Evolutionary conservation across 2,113 vertebrate genomes (phyloP).

Genomic region (Phaethornis superciliosus): DNA sequence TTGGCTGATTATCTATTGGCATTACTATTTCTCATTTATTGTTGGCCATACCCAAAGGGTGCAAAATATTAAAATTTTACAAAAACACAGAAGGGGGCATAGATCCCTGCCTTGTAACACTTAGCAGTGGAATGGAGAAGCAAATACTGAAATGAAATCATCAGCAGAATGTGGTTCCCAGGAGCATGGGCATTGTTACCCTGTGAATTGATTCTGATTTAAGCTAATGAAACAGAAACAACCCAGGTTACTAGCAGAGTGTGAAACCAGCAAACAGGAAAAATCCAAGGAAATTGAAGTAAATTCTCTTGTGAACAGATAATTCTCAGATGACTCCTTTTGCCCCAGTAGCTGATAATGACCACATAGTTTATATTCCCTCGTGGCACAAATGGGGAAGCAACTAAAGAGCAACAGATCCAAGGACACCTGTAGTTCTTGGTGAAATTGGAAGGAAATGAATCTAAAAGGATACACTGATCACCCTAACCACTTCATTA

Average conservation of each 20-base stretch:
- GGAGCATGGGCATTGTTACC: neutral
- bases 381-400: neutral
- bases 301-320: neutral
- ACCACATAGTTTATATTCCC: neutral
- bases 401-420: neutral
- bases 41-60: neutral
- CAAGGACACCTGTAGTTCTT: neutral
- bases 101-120: neutral
- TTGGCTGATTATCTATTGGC: neutral
- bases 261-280: neutral
- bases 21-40: neutral
- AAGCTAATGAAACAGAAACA: neutral
- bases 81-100: neutral
- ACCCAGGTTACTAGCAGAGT: neutral
- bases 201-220: neutral
- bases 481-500: neutral
- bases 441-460: neutral
- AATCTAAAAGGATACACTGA: neutral
- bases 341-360: neutral
- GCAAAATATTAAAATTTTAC: conserved; percentile 17
- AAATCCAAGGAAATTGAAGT: neutral
- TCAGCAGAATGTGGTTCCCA: conserved; percentile 6
- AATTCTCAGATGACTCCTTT: rapidly evolving
- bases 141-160: neutral
- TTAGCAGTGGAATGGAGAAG: conserved; percentile 9